phyloP scores from a whole-genome alignment of 1,140 invertebrate genomes.

The Formica exsecta region DNA sequence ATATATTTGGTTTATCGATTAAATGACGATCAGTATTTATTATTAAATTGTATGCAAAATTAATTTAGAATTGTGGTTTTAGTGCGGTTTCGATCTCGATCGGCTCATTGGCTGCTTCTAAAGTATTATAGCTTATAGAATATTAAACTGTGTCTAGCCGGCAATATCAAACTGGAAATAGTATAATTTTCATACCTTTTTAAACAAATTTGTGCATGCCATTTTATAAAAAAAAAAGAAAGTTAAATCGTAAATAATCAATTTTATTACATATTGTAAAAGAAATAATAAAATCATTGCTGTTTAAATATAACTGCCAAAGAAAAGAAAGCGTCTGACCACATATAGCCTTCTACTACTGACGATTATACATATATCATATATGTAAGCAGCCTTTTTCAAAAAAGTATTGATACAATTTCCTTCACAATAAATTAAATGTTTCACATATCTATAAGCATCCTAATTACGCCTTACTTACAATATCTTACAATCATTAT shows the following conservation, averaged over 20 bases:
- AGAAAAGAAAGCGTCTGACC: background rate
- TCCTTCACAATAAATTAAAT: background rate
- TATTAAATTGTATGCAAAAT: constrained; percentile 26
- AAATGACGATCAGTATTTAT: constrained; percentile 32
- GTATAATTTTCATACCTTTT: background rate
- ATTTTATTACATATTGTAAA: background rate
- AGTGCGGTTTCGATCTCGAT: background rate
- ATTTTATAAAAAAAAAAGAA: background rate
- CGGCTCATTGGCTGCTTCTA: background rate
- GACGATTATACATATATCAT: background rate
- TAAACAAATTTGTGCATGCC: background rate
- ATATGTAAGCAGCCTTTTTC: too few relatives aligned
- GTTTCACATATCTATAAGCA: background rate
- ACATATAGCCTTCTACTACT: background rate
- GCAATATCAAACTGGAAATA: background rate
- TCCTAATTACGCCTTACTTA: background rate
- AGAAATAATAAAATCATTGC: background rate
- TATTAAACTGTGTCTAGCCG: background rate
- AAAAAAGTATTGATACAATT: background rate
- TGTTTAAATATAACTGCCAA: background rate
- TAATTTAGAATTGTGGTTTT: constrained; percentile 18
- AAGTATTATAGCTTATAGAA: background rate
- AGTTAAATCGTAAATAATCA: background rate
- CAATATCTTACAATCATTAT: background rate
- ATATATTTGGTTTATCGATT: constrained; percentile 22